Conservation (phyloP, 2,888 invertebrate species). For the Amphimallon solstitiale region DNA sequence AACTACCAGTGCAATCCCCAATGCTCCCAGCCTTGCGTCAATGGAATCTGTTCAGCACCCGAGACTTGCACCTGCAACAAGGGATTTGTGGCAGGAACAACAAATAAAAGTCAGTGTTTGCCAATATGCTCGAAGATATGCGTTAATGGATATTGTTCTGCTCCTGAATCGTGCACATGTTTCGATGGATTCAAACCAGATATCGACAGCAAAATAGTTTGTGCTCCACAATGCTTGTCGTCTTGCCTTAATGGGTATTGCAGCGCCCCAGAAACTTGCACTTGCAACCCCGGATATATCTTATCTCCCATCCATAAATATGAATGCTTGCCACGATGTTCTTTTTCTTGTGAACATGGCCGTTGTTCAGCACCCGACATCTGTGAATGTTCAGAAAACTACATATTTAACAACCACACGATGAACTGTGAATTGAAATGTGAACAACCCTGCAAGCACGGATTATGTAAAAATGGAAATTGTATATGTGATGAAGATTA, state of each 20-base stretch:
- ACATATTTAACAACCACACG: constrained; percentile 38
- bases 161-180: constrained; percentile 51
- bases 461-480: constrained; percentile 13
- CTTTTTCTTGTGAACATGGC: constrained; percentile 40
- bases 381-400: constrained; percentile 42
- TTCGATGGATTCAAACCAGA: background rate
- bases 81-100: constrained; percentile 22
- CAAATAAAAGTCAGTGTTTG: constrained; percentile 45
- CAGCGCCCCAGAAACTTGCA: constrained; percentile 40
- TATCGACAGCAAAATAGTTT: constrained; percentile 25
- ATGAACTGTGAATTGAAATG: background rate
- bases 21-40: constrained; percentile 39
- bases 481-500: background rate
- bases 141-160: constrained; percentile 45
- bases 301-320: constrained; percentile 17
- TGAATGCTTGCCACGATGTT: constrained; percentile 40
- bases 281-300: constrained; percentile 35
- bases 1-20: constrained; percentile 39
- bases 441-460: background rate
- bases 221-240: constrained; percentile 29
- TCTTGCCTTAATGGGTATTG: constrained; percentile 40
- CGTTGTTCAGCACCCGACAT: constrained; percentile 39
- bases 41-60: constrained; percentile 42
- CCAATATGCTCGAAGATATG: constrained; percentile 48
- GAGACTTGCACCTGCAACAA: constrained; percentile 40